Percentiles rank a stretch among this genome's conserved stretches.
Conservation (phyloP, 1,140 invertebrate species). For the Nebria ingens region DNA sequence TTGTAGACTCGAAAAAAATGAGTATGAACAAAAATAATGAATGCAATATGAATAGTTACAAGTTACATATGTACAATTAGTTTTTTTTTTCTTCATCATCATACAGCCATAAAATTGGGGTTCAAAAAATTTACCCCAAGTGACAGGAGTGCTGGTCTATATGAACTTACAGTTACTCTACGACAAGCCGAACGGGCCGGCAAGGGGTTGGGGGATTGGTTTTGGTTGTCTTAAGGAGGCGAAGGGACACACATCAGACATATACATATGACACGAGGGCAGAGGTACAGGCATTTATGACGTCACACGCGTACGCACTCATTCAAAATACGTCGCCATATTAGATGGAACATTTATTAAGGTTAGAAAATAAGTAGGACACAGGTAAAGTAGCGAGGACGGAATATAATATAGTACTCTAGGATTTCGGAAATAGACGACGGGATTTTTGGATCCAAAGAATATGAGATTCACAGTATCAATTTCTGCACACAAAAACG, state of each 20-base stretch:
- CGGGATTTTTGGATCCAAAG: too few species aligned
- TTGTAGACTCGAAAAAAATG: neutral
- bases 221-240: neutral
- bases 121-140: neutral
- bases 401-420: too few species aligned
- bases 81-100: neutral
- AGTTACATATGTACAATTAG: constrained; percentile 5
- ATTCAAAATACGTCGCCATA: too few species aligned
- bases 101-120: neutral
- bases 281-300: neutral
- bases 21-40: constrained; percentile 7
- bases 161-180: constrained; percentile 3
- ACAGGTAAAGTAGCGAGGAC: too few species aligned
- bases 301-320: neutral
- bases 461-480: too few species aligned
- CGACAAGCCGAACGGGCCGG: neutral
- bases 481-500: too few species aligned
- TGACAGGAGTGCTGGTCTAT: constrained; percentile 6
- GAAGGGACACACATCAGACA: neutral
- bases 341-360: too few species aligned
- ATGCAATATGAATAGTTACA: constrained; percentile 8
- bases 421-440: too few species aligned
- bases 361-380: too few species aligned
- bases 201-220: neutral
- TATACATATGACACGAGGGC: too few species aligned